Percentiles rank a stretch among this genome's conserved stretches.
Evolutionary conservation across 2,113 vertebrate species (phyloP).

Genomic region (Ellobius talpinus): DNA sequence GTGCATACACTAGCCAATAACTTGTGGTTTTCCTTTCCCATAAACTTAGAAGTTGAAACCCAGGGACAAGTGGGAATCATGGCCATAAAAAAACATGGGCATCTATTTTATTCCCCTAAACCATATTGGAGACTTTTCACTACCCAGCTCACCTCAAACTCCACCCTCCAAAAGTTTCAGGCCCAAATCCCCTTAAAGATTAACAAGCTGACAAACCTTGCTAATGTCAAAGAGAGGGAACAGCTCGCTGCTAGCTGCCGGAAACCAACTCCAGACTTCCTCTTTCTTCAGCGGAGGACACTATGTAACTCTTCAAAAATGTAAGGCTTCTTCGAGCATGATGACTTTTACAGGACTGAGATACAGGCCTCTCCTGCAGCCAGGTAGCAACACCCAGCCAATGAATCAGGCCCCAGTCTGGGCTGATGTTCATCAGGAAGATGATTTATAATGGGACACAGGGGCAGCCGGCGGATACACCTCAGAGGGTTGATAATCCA

Average conservation of each 20-base stretch:
- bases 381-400: conserved; percentile 73
- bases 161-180: conserved; percentile 67
- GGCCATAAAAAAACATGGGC: conserved; percentile 72
- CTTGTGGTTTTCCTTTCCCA: conserved; percentile 76
- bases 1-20: conserved; percentile 66
- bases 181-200: conserved; percentile 80
- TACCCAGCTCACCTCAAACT: conserved; percentile 1
- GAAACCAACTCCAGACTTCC: conserved; percentile 87
- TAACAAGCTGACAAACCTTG: conserved; percentile 85
- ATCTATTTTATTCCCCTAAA: conserved; percentile 70
- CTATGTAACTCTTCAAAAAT: conserved; percentile 82
- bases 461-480: conserved; percentile 78
- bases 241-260: conserved; percentile 77
- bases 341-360: conserved; percentile 80
- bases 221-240: conserved; percentile 82
- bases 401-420: conserved; percentile 75
- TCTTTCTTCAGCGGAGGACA: conserved; percentile 77
- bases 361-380: conserved; percentile 65
- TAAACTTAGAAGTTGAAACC: conserved; percentile 67
- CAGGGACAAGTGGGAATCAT: conserved; percentile 70
- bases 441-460: conserved; percentile 83
- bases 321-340: conserved; percentile 74
- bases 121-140: conserved; percentile 62
- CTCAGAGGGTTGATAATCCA: conserved; percentile 80
- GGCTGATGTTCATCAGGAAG: conserved; percentile 58